Conservation (phyloP, 64 coral and sea anemone genomes). For the Porites lutea region DNA sequence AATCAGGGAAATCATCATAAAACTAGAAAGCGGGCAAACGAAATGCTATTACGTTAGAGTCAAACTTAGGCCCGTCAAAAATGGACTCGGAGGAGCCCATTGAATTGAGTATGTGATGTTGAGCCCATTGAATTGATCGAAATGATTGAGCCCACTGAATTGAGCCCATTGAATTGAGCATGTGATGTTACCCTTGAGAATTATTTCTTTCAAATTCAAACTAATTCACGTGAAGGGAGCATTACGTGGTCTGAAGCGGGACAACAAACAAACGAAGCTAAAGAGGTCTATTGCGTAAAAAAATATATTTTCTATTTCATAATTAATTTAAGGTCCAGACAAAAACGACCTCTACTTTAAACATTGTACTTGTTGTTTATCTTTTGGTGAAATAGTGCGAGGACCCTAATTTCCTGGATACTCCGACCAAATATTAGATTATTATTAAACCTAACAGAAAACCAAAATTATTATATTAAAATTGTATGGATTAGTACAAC, state of each 20-base stretch:
- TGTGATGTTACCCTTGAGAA: background rate
- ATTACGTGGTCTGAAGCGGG: slow-evolving; percentile 12
- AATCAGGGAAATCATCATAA: background rate
- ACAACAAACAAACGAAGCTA: slow-evolving; percentile 6
- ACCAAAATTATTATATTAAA: slow-evolving; percentile 23
- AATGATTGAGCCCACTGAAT: too few relatives aligned
- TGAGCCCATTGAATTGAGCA: background rate
- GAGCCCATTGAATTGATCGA: too few relatives aligned
- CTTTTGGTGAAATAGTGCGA: slow-evolving; percentile 17
- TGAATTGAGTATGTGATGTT: too few relatives aligned
- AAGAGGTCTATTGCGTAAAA: slow-evolving; percentile 12
- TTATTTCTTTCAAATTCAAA: background rate
- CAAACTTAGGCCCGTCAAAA: background rate
- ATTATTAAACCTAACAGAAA: slow-evolving; percentile 20
- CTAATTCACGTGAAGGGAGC: slow-evolving; percentile 23
- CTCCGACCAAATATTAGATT: slow-evolving; percentile 10
- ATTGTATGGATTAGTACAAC: slow-evolving; percentile 9
- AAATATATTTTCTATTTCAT: background rate
- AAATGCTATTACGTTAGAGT: background rate
- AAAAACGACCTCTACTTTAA: slow-evolving; percentile 5
- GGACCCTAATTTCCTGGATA: slow-evolving; percentile 20
- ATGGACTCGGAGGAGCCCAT: slow-evolving; percentile 18
- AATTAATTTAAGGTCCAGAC: background rate
- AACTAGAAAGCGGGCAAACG: background rate
- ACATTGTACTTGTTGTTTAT: slow-evolving; percentile 6